A percentile compares a stretch with the other conserved stretches of the same genome.
Evolutionary conservation across 2,113 vertebrate genomes (phyloP).

Genomic region (Peromyscus leucopus): DNA sequence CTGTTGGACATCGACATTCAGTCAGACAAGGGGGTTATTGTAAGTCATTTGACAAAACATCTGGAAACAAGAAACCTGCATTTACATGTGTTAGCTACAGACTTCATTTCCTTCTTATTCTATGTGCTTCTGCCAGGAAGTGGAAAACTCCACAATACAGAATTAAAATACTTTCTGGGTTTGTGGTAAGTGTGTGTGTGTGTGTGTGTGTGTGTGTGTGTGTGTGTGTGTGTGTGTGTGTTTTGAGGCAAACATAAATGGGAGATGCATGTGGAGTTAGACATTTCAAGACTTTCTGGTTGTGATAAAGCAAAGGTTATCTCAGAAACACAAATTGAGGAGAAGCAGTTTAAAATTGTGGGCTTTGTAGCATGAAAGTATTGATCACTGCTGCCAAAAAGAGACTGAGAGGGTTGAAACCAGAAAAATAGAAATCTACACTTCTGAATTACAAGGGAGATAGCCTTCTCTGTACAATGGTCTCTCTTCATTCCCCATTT

Average conservation of each 20-base stretch:
- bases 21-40: slow-evolving; percentile 63
- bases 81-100: slow-evolving; percentile 50
- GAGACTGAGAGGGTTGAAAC: slow-evolving; percentile 35
- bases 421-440: slow-evolving; percentile 56
- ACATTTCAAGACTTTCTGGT: slow-evolving; percentile 25
- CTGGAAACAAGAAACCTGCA: slow-evolving; percentile 54
- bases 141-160: background rate
- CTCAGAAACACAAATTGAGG: background rate
- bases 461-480: slow-evolving; percentile 3
- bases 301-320: slow-evolving; percentile 47
- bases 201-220: background rate
- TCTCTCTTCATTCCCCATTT: background rate
- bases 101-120: slow-evolving; percentile 55
- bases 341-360: slow-evolving; percentile 46
- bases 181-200: background rate
- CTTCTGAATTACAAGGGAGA: slow-evolving; percentile 45
- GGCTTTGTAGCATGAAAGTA: slow-evolving; percentile 53
- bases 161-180: slow-evolving; percentile 31
- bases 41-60: slow-evolving; percentile 72
- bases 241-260: slow-evolving; percentile 12
- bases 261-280: slow-evolving; percentile 17
- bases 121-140: slow-evolving; percentile 38
- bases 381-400: slow-evolving; percentile 19
- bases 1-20: slow-evolving; percentile 55
- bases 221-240: background rate